These are phyloP conservation scores for Elymnias hypermnestra DNA, from an alignment of 1,140 invertebrate genomes.

Conservation along the genomic window DNA sequence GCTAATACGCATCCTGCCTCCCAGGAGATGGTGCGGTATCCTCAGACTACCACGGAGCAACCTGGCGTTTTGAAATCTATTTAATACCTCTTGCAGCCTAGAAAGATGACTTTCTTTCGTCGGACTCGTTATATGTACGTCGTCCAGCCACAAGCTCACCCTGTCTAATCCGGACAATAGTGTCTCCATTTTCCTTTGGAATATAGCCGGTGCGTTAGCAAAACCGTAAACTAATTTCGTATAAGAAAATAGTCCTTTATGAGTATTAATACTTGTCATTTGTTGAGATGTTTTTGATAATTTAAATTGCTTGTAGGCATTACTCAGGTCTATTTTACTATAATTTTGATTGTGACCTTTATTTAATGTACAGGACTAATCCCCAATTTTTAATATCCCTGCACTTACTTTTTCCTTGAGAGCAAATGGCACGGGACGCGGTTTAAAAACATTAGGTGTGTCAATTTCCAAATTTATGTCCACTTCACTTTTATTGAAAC, in stretches of 20 bases:
- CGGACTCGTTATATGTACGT: slow-evolving; percentile 24
- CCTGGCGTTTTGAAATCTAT: slow-evolving; percentile 26
- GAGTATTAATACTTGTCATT: slow-evolving; percentile 40
- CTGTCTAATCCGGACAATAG: slow-evolving; percentile 27
- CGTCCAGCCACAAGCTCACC: too few species aligned
- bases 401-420: slow-evolving; percentile 21
- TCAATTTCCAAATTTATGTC: slow-evolving; percentile 23
- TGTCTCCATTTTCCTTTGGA: slow-evolving; percentile 45
- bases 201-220: slow-evolving; percentile 40
- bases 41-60: too few species aligned
- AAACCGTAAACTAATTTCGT: slow-evolving; percentile 44
- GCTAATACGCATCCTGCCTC: too few species aligned
- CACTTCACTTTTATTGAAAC: too few species aligned
- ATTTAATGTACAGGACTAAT: slow-evolving; percentile 33
- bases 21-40: too few species aligned
- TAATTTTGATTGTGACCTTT: slow-evolving; percentile 25
- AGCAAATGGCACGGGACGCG: slow-evolving; percentile 28
- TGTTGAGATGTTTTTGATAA: slow-evolving; percentile 32
- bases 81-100: slow-evolving; percentile 28
- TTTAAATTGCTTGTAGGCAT: slow-evolving; percentile 41
- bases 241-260: slow-evolving; percentile 39
- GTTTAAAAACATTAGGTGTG: too few species aligned
- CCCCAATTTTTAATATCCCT: slow-evolving; percentile 31
- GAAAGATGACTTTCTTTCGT: slow-evolving; percentile 14
- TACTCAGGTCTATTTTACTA: slow-evolving; percentile 38